Evolutionary conservation across 1,140 invertebrate genomes (phyloP).

Genomic region (Sweltsa coloradensis): DNA sequence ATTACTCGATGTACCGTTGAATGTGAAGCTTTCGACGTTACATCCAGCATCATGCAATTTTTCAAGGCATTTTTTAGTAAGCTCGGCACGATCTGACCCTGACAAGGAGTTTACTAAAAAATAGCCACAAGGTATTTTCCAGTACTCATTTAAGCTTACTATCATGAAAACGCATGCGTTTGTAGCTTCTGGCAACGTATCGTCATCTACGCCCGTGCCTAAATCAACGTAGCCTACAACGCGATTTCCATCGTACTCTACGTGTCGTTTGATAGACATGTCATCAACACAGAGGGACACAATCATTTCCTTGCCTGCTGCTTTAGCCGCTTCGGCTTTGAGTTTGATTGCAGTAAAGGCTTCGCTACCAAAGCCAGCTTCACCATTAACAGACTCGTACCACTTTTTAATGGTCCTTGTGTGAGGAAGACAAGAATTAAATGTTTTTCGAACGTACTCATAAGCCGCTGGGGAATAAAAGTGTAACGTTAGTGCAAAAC

Average conservation of each 20-base stretch:
- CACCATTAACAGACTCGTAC: slow-evolving; percentile 21
- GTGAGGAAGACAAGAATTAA: slow-evolving; percentile 21
- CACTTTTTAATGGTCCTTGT: slow-evolving; percentile 22
- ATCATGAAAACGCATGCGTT: slow-evolving; percentile 23
- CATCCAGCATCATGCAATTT: neutral
- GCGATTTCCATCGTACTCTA: slow-evolving; percentile 19
- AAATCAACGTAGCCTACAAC: slow-evolving; percentile 20
- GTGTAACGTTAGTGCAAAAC: slow-evolving; percentile 22
- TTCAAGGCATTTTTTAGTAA: neutral
- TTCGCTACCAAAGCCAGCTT: slow-evolving; percentile 23
- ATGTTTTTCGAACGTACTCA: slow-evolving; percentile 8
- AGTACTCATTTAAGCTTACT: slow-evolving; percentile 19
- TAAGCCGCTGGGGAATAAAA: slow-evolving; percentile 23
- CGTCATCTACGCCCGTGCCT: slow-evolving; percentile 15
- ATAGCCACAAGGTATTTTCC: slow-evolving; percentile 20
- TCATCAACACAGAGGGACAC: slow-evolving; percentile 22
- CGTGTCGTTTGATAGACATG: slow-evolving; percentile 22
- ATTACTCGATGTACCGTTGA: neutral
- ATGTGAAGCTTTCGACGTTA: neutral
- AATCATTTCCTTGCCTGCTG: slow-evolving; percentile 13
- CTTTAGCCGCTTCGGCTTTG: slow-evolving; percentile 5
- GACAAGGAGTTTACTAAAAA: slow-evolving; percentile 2
- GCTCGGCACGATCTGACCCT: neutral
- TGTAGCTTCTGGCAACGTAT: slow-evolving; percentile 18
- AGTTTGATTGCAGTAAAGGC: slow-evolving; percentile 15